These are phyloP conservation scores for Microtus richardsoni DNA, from an alignment of 2,113 vertebrate species.

Conservation along the genomic window DNA sequence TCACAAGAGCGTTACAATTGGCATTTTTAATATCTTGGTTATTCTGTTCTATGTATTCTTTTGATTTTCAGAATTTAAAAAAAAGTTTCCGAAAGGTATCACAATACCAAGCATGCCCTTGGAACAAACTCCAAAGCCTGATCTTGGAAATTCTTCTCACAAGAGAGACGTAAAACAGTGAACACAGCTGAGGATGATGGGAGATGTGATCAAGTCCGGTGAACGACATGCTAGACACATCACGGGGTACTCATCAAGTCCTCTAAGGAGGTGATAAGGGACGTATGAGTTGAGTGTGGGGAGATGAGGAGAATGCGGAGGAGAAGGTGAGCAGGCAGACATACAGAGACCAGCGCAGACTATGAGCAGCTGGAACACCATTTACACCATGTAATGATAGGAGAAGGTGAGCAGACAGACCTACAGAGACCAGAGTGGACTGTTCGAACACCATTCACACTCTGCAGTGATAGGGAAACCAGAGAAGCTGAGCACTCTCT, in stretches of 20 bases:
- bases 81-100: background rate
- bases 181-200: background rate
- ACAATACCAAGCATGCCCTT: background rate
- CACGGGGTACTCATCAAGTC: background rate
- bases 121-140: background rate
- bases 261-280: background rate
- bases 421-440: too few species aligned
- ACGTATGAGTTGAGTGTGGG: background rate
- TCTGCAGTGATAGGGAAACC: too few species aligned
- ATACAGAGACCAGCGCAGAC: too few species aligned
- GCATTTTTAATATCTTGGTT: background rate
- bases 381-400: too few species aligned
- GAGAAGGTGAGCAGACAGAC: too few species aligned
- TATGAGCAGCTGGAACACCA: too few species aligned
- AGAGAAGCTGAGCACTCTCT: background rate
- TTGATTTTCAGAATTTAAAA: background rate
- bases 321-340: too few species aligned
- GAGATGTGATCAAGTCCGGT: background rate
- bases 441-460: too few species aligned
- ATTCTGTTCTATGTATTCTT: background rate
- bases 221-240: background rate
- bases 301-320: background rate
- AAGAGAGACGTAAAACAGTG: background rate
- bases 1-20: background rate
- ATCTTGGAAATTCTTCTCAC: constrained; percentile 15